phyloP scores from a whole-genome alignment of 2,113 vertebrate genomes.

The Illadopsis cleaveri region DNA sequence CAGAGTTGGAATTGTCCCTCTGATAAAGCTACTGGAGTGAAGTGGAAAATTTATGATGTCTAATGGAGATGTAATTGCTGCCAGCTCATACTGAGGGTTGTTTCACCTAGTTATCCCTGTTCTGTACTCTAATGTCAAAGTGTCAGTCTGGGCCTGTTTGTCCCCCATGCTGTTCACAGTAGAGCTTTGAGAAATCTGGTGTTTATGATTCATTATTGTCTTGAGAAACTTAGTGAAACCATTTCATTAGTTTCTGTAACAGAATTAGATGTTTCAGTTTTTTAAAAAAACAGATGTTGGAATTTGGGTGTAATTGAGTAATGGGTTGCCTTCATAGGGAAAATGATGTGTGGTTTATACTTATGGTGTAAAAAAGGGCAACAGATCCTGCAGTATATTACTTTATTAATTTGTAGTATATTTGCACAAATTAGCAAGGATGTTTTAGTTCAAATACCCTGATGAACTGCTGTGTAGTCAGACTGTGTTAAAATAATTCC shows the following conservation, averaged over 20 bases:
- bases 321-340: not conserved
- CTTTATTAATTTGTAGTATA: not conserved
- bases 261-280: not conserved
- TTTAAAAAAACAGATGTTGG: not conserved
- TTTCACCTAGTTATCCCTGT: not conserved
- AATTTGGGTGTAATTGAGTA: not conserved
- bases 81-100: not conserved
- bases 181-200: not conserved
- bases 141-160: not conserved
- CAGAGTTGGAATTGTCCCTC: not conserved
- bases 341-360: not conserved
- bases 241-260: not conserved
- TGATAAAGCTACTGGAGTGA: not conserved
- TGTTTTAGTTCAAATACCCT: not conserved
- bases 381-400: not conserved
- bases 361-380: not conserved
- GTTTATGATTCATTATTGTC: not conserved
- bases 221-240: not conserved
- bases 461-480: not conserved
- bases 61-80: not conserved
- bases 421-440: not conserved
- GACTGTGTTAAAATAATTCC: not conserved
- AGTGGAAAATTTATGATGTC: not conserved
- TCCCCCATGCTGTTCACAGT: not conserved
- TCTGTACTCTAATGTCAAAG: not conserved